These are phyloP conservation scores for Coenobita brevimanus DNA, from an alignment of 1,140 invertebrate genomes.

Conservation along the genomic window DNA sequence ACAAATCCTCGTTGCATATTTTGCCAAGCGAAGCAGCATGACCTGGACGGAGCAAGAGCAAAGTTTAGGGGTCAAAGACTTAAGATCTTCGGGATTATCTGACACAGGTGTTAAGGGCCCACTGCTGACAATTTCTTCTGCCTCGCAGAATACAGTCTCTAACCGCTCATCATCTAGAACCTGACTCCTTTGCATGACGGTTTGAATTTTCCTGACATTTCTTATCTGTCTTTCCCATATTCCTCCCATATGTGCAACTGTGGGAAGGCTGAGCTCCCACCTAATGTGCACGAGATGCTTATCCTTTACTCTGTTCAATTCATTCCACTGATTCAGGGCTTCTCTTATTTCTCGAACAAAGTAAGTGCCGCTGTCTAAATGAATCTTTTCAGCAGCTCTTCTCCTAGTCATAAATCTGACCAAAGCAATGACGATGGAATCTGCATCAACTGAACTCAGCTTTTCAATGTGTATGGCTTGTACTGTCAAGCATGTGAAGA, in stretches of 20 bases:
- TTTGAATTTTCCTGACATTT: background rate
- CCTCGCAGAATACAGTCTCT: too few species aligned
- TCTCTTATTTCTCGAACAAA: background rate
- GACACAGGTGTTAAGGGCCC: too few species aligned
- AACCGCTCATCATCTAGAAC: too few species aligned
- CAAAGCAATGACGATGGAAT: background rate
- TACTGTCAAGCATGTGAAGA: background rate
- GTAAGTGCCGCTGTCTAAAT: background rate
- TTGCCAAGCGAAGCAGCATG: too few species aligned
- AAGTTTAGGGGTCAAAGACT: too few species aligned
- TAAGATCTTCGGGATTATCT: too few species aligned
- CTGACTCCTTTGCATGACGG: too few species aligned
- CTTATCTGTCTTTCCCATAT: conserved; percentile 5
- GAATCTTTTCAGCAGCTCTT: background rate
- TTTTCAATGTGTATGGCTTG: background rate
- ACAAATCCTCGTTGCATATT: too few species aligned
- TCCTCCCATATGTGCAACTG: conserved; percentile 3
- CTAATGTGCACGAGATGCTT: background rate
- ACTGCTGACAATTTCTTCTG: too few species aligned
- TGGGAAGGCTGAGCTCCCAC: background rate
- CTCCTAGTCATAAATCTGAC: background rate
- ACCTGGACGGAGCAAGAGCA: too few species aligned
- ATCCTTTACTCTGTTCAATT: too few species aligned
- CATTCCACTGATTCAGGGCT: background rate
- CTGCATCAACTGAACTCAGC: background rate